These are phyloP conservation scores for Linurgus olivaceus DNA, from an alignment of 2,797 vertebrate genomes.

Conservation along the genomic window DNA sequence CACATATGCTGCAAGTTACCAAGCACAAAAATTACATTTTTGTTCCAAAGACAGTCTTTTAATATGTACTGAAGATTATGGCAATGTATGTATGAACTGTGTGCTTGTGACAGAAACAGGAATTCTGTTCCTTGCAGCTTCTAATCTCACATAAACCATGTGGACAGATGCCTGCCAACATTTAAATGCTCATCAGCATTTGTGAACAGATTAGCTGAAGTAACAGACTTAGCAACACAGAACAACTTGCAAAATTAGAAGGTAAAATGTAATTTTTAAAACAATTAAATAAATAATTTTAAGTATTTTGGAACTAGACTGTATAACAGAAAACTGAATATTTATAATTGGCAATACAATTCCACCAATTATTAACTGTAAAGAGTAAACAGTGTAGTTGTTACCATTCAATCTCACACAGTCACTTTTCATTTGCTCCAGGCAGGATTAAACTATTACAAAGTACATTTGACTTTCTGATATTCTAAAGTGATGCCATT, in stretches of 20 bases:
- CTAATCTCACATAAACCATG: neutral
- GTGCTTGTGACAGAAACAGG: neutral
- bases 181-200: neutral
- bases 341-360: neutral
- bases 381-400: neutral
- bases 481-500: neutral
- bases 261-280: neutral
- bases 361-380: neutral
- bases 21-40: neutral
- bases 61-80: neutral
- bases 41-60: neutral
- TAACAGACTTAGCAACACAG: neutral
- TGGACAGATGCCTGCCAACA: neutral
- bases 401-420: neutral
- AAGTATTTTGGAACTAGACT: neutral
- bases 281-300: neutral
- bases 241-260: neutral
- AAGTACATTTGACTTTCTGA: neutral
- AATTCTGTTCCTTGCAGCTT: neutral
- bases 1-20: neutral
- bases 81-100: neutral
- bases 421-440: neutral
- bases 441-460: neutral
- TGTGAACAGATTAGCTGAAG: neutral
- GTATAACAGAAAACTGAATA: neutral